Evolutionary conservation across 2,113 vertebrate species (phyloP).

Genomic region (Aspiorhynchus laticeps): DNA sequence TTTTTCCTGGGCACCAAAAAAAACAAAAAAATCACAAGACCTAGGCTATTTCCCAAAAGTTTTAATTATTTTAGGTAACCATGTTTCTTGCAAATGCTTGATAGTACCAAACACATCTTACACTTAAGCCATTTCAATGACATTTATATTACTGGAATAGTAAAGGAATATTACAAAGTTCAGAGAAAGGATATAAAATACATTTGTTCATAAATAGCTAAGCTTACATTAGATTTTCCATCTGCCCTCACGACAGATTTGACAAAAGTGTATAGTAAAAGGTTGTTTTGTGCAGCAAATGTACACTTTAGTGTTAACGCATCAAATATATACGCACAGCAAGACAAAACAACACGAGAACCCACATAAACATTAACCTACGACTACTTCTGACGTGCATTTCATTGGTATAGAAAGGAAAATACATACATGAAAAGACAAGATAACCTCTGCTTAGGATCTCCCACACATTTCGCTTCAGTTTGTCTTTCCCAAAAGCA

Average conservation of each 20-base stretch:
- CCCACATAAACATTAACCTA: conserved; percentile 61
- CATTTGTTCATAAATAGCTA: conserved; percentile 65
- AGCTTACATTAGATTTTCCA: conserved; percentile 50
- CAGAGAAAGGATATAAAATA: conserved; percentile 72
- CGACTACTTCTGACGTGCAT: conserved; percentile 61
- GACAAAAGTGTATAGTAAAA: conserved; percentile 64
- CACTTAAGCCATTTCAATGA: conserved; percentile 7
- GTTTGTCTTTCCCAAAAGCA: background rate
- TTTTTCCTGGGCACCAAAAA: background rate
- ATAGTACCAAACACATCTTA: conserved; percentile 61
- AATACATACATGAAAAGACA: conserved; percentile 15
- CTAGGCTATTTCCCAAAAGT: background rate
- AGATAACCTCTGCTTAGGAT: background rate
- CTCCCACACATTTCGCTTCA: conserved; percentile 1
- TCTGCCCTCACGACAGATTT: conserved; percentile 52
- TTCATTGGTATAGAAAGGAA: conserved; percentile 57
- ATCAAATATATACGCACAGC: conserved; percentile 52
- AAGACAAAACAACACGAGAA: conserved; percentile 61
- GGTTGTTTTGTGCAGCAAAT: conserved; percentile 53
- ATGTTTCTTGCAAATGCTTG: conserved; percentile 55
- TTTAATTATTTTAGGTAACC: conserved; percentile 62
- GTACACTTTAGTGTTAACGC: conserved; percentile 58
- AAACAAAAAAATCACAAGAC: background rate
- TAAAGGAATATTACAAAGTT: conserved; percentile 73
- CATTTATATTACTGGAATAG: conserved; percentile 53